Conservation (phyloP, 2,797 vertebrate species). For the Crenichthys baileyi region DNA sequence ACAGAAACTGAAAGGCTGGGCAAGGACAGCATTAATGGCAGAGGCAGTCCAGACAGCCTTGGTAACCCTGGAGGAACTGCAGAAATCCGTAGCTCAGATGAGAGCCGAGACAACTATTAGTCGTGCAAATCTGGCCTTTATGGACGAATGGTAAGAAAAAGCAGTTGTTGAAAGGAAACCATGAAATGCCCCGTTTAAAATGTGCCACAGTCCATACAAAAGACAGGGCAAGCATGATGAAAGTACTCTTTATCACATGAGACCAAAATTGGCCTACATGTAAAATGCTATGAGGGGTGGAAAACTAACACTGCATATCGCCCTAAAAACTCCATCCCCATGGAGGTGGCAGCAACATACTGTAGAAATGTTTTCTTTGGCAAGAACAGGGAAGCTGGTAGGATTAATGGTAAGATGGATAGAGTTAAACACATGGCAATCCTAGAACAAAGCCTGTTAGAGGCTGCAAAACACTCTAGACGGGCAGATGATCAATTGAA, state of each 20-base stretch:
- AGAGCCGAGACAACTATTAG: not conserved
- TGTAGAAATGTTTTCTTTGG: too few relatives aligned
- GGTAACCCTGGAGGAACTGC: not conserved
- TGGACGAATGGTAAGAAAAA: not conserved
- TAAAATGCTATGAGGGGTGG: too few relatives aligned
- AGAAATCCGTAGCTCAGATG: not conserved
- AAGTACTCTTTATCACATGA: not conserved
- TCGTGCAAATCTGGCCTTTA: not conserved
- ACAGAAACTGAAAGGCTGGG: not conserved
- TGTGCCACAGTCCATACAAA: not conserved
- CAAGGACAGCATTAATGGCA: too few relatives aligned
- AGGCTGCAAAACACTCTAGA: not conserved
- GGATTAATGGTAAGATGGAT: not conserved
- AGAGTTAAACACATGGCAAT: not conserved
- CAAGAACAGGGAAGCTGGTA: not conserved
- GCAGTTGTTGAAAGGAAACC: not conserved
- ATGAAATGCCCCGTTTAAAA: not conserved
- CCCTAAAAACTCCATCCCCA: too few relatives aligned
- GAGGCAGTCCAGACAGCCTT: too few relatives aligned
- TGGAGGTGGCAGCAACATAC: not conserved
- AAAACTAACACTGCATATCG: too few relatives aligned
- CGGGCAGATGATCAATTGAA: not conserved
- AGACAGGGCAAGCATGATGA: not conserved
- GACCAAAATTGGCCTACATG: too few relatives aligned
- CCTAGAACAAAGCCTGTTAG: not conserved